These are phyloP conservation scores for Hypocryptadius cinnamomeus DNA, from an alignment of 2,113 vertebrate species.

Conservation along the genomic window DNA sequence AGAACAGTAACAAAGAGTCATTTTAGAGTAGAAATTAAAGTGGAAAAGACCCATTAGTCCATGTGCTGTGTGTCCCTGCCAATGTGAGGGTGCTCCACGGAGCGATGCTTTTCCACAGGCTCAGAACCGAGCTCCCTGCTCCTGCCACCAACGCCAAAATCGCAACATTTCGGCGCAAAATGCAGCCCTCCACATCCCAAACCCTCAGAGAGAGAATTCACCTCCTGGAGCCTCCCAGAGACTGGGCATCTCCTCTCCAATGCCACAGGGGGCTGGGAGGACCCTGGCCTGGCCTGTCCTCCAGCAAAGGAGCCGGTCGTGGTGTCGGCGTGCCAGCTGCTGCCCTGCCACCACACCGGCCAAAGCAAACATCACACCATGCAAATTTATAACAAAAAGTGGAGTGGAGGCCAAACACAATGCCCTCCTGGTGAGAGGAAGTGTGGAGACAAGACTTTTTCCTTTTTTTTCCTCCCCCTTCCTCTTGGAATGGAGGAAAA, in stretches of 20 bases:
- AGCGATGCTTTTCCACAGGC: not conserved
- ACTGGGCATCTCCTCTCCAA: not conserved
- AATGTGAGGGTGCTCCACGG: not conserved
- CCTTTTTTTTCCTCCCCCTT: too few species aligned
- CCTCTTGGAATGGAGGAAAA: not conserved
- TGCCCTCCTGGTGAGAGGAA: not conserved
- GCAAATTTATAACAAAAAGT: slow-evolving; percentile 26
- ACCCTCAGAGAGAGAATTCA: rapidly evolving
- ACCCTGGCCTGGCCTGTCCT: not conserved
- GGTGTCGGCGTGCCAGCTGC: rapidly evolving
- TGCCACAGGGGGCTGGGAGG: rapidly evolving
- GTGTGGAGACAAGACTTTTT: not conserved
- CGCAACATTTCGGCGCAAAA: rapidly evolving
- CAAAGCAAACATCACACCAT: slow-evolving; percentile 25
- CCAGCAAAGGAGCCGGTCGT: rapidly evolving
- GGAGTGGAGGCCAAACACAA: slow-evolving; percentile 5
- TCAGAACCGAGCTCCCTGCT: not conserved
- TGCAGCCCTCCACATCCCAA: rapidly evolving
- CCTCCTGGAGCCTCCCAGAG: not conserved
- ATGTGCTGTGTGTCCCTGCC: not conserved
- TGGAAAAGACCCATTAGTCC: slow-evolving; percentile 52
- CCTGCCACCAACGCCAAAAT: not conserved
- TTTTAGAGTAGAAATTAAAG: slow-evolving; percentile 54
- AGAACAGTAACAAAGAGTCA: slow-evolving; percentile 48
- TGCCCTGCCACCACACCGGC: not conserved